These are phyloP conservation scores for Sericinus montela DNA, from an alignment of 2,888 invertebrate genomes.

Conservation along the genomic window DNA sequence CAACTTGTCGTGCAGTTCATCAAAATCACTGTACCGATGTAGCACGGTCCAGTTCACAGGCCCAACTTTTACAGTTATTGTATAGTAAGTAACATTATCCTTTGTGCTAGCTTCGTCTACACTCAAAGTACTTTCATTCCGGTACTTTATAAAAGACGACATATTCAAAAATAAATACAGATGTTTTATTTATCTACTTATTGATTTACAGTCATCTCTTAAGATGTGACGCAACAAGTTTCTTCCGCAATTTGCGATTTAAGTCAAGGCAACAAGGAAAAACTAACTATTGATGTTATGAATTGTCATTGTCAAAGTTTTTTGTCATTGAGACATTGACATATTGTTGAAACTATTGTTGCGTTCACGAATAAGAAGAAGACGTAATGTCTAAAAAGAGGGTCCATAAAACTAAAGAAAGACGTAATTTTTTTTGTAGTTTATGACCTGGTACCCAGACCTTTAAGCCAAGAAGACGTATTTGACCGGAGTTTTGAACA, in stretches of 20 bases:
- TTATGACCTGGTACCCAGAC: no score
- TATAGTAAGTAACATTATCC: slow-evolving; percentile 85
- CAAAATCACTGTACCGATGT: slow-evolving; percentile 94
- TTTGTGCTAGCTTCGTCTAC: slow-evolving; percentile 83
- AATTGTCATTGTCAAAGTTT: background rate
- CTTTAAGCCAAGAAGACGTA: no score
- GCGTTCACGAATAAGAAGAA: no score
- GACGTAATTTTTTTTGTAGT: no score
- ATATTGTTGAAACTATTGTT: no score
- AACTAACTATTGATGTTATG: slow-evolving; percentile 8
- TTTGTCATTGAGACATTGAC: background rate
- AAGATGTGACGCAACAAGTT: slow-evolving; percentile 12
- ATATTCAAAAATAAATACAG: no score
- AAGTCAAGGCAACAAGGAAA: background rate
- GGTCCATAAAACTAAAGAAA: no score
- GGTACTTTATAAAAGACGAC: slow-evolving; percentile 85
- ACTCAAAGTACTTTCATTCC: slow-evolving; percentile 82
- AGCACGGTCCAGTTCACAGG: slow-evolving; percentile 89
- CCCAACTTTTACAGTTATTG: slow-evolving; percentile 84
- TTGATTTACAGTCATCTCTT: slow-evolving; percentile 6
- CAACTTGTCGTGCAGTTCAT: slow-evolving; percentile 91
- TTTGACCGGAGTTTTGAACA: no score
- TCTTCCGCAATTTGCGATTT: slow-evolving; percentile 10
- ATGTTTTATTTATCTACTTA: no score
- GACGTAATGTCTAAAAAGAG: no score